Evolutionary conservation across 2,888 invertebrate species (phyloP).

Genomic region (Amphipoea lucens): DNA sequence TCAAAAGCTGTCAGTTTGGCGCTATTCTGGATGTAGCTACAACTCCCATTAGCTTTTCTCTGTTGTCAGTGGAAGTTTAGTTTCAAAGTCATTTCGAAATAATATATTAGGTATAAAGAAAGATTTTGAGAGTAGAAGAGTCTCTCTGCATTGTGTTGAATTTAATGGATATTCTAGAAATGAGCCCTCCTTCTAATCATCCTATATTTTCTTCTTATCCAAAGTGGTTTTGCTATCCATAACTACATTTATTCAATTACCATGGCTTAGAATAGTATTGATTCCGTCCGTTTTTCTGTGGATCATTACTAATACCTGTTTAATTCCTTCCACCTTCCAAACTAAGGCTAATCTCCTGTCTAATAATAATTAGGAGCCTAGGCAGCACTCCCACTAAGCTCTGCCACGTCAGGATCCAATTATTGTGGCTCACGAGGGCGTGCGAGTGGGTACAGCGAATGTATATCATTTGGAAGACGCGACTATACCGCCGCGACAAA

Average conservation of each 20-base stretch:
- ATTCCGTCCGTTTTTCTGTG: not conserved
- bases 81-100: not conserved
- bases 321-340: not conserved
- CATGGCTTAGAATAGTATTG: not conserved
- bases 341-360: conserved; percentile 6
- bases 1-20: conserved; percentile 17
- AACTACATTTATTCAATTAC: not conserved
- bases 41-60: conserved; percentile 4
- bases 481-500: conserved; percentile 60
- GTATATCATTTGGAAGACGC: conserved; percentile 55
- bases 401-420: conserved; percentile 43
- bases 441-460: conserved; percentile 54
- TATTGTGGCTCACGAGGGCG: conserved; percentile 44
- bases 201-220: not conserved
- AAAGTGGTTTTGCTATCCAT: not conserved
- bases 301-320: not conserved
- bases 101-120: not conserved
- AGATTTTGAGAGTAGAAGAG: not conserved
- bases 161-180: not conserved
- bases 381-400: conserved; percentile 31
- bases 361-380: conserved; percentile 30
- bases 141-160: not conserved
- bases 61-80: not conserved
- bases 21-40: conserved; percentile 14
- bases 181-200: not conserved